These are phyloP conservation scores for Colaptes auratus DNA, from an alignment of 2,113 vertebrate species.

Conservation along the genomic window DNA sequence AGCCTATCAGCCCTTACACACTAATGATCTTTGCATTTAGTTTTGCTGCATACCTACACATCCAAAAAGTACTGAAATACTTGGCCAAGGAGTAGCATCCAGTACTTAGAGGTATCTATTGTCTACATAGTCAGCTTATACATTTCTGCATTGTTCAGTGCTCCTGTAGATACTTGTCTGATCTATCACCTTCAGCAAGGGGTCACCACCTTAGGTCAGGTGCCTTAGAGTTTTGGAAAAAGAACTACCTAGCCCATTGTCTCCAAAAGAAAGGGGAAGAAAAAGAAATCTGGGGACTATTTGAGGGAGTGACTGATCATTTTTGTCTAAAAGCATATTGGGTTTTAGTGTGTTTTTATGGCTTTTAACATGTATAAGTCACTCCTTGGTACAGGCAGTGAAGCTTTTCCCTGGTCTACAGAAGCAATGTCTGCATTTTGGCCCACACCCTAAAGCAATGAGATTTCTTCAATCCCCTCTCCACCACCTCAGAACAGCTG, in stretches of 20 bases:
- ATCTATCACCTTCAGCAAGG: not conserved
- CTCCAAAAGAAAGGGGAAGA: not conserved
- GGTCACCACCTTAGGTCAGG: fast-evolving
- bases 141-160: not conserved
- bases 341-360: not conserved
- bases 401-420: fast-evolving
- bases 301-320: not conserved
- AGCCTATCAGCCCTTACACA: not conserved
- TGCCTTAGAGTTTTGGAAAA: not conserved
- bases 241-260: not conserved
- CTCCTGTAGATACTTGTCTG: not conserved
- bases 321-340: not conserved
- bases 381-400: not conserved
- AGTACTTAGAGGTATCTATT: not conserved
- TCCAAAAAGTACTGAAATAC: not conserved
- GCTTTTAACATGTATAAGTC: not conserved
- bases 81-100: not conserved
- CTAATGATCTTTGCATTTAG: not conserved
- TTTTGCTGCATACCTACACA: not conserved
- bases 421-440: fast-evolving
- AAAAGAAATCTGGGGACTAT: not conserved
- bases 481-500: not conserved
- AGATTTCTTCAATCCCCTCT: not conserved
- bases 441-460: not conserved
- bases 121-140: not conserved